phyloP scores from a whole-genome alignment of 2,113 vertebrate genomes.

The Noturus placidus region DNA sequence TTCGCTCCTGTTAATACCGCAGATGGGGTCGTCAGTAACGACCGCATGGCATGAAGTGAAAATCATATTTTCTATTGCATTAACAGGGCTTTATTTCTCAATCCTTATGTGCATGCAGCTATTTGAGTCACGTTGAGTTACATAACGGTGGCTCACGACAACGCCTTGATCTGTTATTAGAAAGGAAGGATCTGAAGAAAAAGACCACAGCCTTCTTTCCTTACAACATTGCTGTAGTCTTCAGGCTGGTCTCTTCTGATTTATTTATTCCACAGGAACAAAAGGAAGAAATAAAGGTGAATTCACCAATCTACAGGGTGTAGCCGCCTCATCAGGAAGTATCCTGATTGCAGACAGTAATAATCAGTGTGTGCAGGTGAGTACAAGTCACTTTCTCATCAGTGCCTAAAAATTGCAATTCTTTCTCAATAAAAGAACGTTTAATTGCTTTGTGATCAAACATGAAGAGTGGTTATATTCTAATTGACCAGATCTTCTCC shows the following conservation, averaged over 20 bases:
- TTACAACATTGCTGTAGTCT: background rate
- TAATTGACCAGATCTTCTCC: conserved; percentile 83
- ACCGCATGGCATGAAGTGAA: background rate
- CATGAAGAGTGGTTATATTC: background rate
- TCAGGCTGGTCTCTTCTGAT: background rate
- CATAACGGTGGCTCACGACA: background rate
- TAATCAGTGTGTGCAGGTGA: conserved; percentile 98
- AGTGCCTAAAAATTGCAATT: background rate
- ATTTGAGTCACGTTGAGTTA: background rate
- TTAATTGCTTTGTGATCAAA: background rate
- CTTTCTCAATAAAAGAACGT: background rate
- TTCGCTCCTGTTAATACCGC: background rate
- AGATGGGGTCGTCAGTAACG: background rate
- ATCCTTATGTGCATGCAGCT: background rate
- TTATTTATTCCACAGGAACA: conserved; percentile 75
- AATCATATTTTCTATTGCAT: background rate
- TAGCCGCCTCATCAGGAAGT: conserved; percentile 85
- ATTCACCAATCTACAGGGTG: conserved; percentile 97
- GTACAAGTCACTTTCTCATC: background rate
- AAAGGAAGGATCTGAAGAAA: background rate
- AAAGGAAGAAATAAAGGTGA: conserved; percentile 99
- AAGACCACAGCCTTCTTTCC: background rate
- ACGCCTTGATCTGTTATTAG: background rate
- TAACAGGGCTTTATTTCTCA: background rate
- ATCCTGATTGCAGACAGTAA: conserved; percentile 98